Percentiles rank a stretch among this genome's conserved stretches.
These are phyloP conservation scores for Oncorhynchus nerka DNA, from an alignment of 2,113 vertebrate species.

Conservation along the genomic window DNA sequence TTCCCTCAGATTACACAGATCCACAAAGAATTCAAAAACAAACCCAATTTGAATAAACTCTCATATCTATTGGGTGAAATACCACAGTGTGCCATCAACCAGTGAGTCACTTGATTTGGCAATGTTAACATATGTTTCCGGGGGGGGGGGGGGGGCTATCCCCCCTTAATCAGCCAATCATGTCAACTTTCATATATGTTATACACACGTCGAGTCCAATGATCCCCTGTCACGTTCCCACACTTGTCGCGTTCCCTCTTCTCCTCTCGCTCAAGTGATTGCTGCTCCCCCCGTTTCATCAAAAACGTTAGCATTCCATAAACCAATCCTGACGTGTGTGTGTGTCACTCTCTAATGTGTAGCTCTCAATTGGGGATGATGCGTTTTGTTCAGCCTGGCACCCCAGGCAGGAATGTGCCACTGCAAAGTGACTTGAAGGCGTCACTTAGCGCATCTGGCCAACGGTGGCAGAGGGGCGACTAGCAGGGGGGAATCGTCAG, in stretches of 20 bases:
- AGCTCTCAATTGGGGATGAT: too few relatives aligned
- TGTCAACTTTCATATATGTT: conserved; percentile 5
- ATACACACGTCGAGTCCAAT: background rate
- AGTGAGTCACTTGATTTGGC: too few relatives aligned
- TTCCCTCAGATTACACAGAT: too few relatives aligned
- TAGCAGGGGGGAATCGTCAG: background rate
- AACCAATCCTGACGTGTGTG: background rate
- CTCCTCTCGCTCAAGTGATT: background rate
- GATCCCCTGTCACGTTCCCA: background rate
- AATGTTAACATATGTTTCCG: too few relatives aligned
- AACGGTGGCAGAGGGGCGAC: background rate
- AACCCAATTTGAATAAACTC: too few relatives aligned
- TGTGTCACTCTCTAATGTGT: background rate
- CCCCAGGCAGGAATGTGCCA: too few relatives aligned
- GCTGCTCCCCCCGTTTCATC: background rate
- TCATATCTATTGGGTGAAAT: too few relatives aligned
- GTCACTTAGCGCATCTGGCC: background rate
- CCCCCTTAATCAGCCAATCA: too few relatives aligned
- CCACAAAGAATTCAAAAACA: too few relatives aligned
- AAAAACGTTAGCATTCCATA: background rate
- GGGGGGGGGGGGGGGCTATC: too few relatives aligned
- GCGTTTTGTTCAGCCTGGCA: too few relatives aligned
- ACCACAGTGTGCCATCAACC: too few relatives aligned
- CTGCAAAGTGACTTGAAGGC: background rate
- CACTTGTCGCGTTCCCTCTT: background rate